phyloP scores from a whole-genome alignment of 23 tunicate species.

The Styela plicata region DNA sequence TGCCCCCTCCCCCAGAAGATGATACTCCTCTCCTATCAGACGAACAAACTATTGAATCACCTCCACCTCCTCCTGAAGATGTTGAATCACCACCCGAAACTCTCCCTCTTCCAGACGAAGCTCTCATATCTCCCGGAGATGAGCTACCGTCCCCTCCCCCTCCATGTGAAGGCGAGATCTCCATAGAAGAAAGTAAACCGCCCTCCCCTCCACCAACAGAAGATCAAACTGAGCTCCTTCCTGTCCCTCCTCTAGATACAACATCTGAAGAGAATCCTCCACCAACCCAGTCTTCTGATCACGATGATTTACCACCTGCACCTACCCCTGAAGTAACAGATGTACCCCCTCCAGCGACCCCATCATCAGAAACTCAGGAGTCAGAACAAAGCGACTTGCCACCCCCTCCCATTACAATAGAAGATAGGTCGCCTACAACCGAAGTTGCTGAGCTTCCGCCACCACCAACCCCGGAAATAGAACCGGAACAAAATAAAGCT shows the following conservation, averaged over 20 bases:
- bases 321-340: neutral
- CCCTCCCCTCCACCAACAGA: neutral
- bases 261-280: slow-evolving; percentile 2
- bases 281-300: neutral
- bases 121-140: slow-evolving; percentile 6
- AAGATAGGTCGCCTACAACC: neutral
- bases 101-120: slow-evolving; percentile 2
- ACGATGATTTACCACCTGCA: neutral
- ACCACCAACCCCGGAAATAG: slow-evolving; percentile 1
- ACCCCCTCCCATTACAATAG: neutral
- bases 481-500: neutral
- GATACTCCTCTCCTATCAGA: neutral
- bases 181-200: neutral
- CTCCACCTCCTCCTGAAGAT: neutral
- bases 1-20: slow-evolving; percentile 2
- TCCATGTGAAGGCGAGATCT: neutral
- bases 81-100: neutral
- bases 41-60: neutral
- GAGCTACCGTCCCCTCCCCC: slow-evolving; percentile 8
- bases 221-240: neutral
- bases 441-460: neutral
- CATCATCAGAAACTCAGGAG: neutral
- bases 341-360: neutral
- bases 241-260: neutral
- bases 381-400: neutral